phyloP scores from a whole-genome alignment of 2,797 vertebrate species.

The Sternotherus odoratus region DNA sequence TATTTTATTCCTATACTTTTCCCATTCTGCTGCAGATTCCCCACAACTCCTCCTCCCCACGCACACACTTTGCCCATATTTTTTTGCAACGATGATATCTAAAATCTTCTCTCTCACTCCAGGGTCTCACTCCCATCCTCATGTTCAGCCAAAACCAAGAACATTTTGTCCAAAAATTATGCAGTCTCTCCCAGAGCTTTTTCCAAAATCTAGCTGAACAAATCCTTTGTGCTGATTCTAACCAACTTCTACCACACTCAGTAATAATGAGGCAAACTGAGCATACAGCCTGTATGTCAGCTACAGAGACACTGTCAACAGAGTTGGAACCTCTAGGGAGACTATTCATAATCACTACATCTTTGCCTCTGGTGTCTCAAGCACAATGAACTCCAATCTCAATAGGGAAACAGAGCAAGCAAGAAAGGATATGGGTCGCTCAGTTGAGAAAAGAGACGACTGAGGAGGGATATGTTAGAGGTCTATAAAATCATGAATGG shows the following conservation, averaged over 20 bases:
- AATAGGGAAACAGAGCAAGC: neutral
- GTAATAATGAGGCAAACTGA: neutral
- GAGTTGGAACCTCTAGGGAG: accelerated
- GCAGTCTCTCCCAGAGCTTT: neutral
- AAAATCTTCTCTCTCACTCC: neutral
- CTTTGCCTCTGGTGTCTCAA: accelerated
- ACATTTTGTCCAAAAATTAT: neutral
- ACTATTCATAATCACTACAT: neutral
- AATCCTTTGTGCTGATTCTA: neutral
- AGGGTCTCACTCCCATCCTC: neutral
- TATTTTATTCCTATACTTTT: neutral
- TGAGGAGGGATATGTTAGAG: neutral
- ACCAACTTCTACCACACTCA: neutral
- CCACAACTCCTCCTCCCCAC: neutral
- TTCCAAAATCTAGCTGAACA: neutral
- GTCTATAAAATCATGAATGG: neutral
- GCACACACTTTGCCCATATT: neutral
- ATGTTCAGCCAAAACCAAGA: neutral
- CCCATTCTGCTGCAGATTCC: neutral
- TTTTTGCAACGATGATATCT: neutral
- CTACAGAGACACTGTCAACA: neutral
- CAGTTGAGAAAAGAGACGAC: neutral
- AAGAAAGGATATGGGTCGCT: neutral
- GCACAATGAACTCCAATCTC: neutral
- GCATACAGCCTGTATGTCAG: neutral